phyloP scores from a whole-genome alignment of 1,140 invertebrate genomes.

The honey bee (Apis mellifera) region Amel_HAv3.1 CM009944.2:10441501-10442000 shows the following conservation, averaged over 20 bases:
- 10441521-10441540: not conserved
- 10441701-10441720: constrained; percentile 34
- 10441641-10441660: constrained; percentile 24
- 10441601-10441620: constrained; percentile 9
- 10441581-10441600: constrained; percentile 21
- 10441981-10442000: constrained; percentile 44
- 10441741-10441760: not conserved
- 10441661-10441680: constrained; percentile 4
- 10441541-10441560: constrained; percentile 8
- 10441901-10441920: not conserved
- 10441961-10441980: constrained; percentile 28
- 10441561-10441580: constrained; percentile 22
- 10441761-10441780: not conserved
- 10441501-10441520: constrained; percentile 29
- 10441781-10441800: not conserved
- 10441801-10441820: not conserved
- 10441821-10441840: not conserved
- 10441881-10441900: not conserved
- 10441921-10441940: constrained; percentile 8
- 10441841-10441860: not conserved
- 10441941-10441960: constrained; percentile 33
- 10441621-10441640: constrained; percentile 29
- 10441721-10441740: not conserved
- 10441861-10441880: constrained; percentile 10
- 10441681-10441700: constrained; percentile 24